Percentiles rank a stretch among this genome's conserved stretches.
These are phyloP conservation scores for Monomorium pharaonis DNA, from an alignment of 1,140 invertebrate genomes.

Conservation along the genomic window DNA sequence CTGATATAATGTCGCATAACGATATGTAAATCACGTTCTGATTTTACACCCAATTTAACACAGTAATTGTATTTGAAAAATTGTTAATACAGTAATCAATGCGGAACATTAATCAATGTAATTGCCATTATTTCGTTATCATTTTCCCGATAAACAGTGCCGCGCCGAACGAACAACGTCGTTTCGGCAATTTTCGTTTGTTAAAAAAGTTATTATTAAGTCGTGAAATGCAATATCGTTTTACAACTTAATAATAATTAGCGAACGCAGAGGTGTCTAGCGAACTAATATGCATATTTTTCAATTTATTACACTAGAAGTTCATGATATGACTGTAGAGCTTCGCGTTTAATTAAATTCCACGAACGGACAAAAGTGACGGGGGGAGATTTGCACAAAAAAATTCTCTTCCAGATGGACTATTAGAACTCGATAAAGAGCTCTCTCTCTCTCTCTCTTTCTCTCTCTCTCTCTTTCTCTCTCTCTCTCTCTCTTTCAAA, in stretches of 20 bases:
- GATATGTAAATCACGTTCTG: background rate
- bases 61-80: conserved; percentile 13
- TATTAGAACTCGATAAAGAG: conserved; percentile 33
- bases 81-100: conserved; percentile 51
- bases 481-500: no score
- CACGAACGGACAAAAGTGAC: background rate
- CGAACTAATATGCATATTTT: conserved; percentile 16
- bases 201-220: background rate
- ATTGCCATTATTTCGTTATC: conserved; percentile 9
- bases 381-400: conserved; percentile 9
- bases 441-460: no score
- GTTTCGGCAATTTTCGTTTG: background rate
- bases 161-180: background rate
- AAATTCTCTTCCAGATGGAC: background rate
- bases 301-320: conserved; percentile 51
- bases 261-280: background rate
- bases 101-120: background rate
- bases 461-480: no score
- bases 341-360: conserved; percentile 69
- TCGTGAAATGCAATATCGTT: background rate
- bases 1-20: background rate
- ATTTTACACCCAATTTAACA: background rate
- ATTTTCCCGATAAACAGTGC: background rate
- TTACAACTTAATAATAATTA: conserved; percentile 39
- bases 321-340: conserved; percentile 33